Evolutionary conservation across 2,888 invertebrate species (phyloP).

Genomic region (Sesamia inferens): DNA sequence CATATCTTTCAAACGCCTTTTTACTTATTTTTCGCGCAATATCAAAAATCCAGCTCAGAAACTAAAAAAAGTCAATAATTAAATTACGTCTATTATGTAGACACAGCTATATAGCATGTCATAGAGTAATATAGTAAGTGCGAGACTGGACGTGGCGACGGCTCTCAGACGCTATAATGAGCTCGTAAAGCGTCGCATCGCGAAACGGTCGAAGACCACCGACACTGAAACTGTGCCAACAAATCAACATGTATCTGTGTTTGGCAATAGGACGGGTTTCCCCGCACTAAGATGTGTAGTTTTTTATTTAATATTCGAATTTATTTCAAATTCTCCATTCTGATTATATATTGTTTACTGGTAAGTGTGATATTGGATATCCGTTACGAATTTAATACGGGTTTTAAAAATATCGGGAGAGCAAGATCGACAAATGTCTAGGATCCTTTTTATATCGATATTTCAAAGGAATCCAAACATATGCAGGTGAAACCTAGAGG

Average conservation of each 20-base stretch:
- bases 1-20: neutral
- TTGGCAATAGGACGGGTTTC: conserved; percentile 54
- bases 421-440: too few species aligned
- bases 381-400: neutral
- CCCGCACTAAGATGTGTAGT: conserved; percentile 42
- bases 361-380: conserved; percentile 2
- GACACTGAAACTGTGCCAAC: conserved; percentile 60
- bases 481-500: too few species aligned
- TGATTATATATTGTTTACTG: neutral
- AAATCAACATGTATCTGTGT: conserved; percentile 43
- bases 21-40: neutral
- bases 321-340: neutral
- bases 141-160: conserved; percentile 48
- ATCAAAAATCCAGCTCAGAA: conserved; percentile 4
- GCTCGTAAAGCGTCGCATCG: conserved; percentile 67
- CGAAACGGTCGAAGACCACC: conserved; percentile 62
- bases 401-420: neutral
- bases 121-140: conserved; percentile 62
- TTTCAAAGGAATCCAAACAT: too few species aligned
- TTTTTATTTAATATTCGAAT: conserved; percentile 25
- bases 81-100: conserved; percentile 27
- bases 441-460: too few species aligned
- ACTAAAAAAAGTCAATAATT: conserved; percentile 24
- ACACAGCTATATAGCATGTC: conserved; percentile 34
- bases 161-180: conserved; percentile 66